phyloP scores from a whole-genome alignment of 2,888 invertebrate species.

The Himalopsyche kuldschensis region DNA sequence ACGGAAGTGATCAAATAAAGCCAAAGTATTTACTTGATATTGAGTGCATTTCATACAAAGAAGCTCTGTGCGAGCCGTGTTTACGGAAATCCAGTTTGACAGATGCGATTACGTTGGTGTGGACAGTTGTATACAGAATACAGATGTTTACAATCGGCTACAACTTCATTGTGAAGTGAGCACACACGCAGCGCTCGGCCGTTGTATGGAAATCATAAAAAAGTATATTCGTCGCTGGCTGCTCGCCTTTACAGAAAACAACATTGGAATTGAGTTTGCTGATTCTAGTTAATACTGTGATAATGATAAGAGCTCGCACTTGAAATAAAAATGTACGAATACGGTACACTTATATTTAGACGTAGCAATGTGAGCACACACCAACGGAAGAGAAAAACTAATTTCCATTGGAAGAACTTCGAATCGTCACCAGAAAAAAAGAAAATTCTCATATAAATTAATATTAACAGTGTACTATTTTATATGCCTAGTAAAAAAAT shows the following conservation, averaged over 20 bases:
- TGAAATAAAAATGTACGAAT: no score
- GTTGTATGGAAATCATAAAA: background rate
- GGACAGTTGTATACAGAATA: background rate
- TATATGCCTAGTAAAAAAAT: no score
- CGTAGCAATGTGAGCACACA: no score
- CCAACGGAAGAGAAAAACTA: no score
- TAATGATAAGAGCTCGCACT: background rate
- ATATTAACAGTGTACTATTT: no score
- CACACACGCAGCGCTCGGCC: background rate
- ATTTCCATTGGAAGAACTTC: no score
- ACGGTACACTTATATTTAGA: no score
- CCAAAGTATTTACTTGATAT: background rate
- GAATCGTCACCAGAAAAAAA: no score
- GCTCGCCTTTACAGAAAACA: background rate
- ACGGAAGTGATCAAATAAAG: background rate
- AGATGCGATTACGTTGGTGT: background rate
- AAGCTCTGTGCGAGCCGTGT: background rate
- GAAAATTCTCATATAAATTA: no score
- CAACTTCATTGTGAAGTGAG: background rate
- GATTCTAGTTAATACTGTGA: background rate
- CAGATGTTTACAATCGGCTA: background rate
- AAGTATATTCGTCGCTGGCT: background rate
- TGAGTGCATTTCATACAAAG: background rate
- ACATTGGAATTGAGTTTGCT: background rate
- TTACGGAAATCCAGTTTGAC: background rate